Evolutionary conservation across 2,888 invertebrate genomes (phyloP), one percentile per base, ranked within the genome.

Genomic region (Troglohyphantes excavatus): DNA sequence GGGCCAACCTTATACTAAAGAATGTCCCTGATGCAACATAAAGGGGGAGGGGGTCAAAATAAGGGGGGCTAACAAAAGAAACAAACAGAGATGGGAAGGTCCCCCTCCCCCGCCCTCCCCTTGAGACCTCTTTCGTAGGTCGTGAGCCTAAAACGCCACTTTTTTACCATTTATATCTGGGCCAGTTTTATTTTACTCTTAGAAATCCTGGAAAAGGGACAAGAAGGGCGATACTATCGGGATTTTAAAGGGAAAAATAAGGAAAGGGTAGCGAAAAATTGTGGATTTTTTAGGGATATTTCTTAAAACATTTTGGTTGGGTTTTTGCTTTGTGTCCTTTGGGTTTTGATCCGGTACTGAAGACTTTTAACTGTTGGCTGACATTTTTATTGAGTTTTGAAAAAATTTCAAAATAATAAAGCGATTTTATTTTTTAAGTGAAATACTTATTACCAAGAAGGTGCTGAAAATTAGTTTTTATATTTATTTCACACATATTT

Each of bases 141-240:
- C 61, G 61, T 61, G 21, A 61, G 27, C 26, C 65, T 65, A 65
- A 65, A 65, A 65, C 13, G 26, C 13, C 68, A 29, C 68, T 68
- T 68, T 68, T 68, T 68, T 29, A 68, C n/a, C 68, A 68, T 11
- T 13, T 29, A 27, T 33, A 68, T 68, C 65, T 29, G n/a, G 68
- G 29, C 29, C 29, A 68, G 68, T 68, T 68, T 65, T 13, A 68
- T 68, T 29, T 68, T 68, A 13, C 68, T 27, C n/a, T 6, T 33
- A 23, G 13, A 65, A 23, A 59, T 59, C 21, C 59, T 5, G 19
- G 26, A 23, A 23, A 65, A 23, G 65, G n/a, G 61, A 61, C 3
- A 23, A 61, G 65, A 13, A 65, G 65, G 19, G n/a, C n/a, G n/a
- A 11, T 21, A 17, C 59, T 21, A 21, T 11, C 65, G 65, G 68